Evolutionary conservation across 2,797 vertebrate species (phyloP).

Genomic region (Falco novaeseelandiae): DNA sequence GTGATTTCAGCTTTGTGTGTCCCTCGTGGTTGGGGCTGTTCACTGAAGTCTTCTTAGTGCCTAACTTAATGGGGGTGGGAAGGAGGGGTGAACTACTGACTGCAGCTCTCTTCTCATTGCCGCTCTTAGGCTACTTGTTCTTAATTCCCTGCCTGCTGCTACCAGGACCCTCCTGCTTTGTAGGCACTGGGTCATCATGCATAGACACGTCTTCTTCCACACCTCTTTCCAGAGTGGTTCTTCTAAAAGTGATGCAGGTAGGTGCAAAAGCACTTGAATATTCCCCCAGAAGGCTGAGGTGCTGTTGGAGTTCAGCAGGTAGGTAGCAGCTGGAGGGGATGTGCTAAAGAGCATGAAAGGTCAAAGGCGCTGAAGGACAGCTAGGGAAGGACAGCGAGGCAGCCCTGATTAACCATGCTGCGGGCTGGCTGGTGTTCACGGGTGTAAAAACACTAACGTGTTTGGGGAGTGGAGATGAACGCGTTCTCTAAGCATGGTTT

Average conservation of each 20-base stretch:
- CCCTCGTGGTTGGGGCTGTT: background rate
- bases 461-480: background rate
- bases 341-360: background rate
- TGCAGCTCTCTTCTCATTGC: background rate
- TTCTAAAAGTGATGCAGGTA: background rate
- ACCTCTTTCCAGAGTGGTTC: background rate
- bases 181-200: background rate
- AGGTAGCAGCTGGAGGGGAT: background rate
- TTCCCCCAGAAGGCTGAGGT: background rate
- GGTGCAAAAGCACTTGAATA: background rate
- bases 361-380: background rate
- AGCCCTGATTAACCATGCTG: background rate
- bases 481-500: rapidly evolving
- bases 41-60: background rate
- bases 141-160: background rate
- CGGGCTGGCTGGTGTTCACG: background rate
- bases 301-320: background rate
- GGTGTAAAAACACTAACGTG: background rate
- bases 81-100: background rate
- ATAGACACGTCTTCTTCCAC: background rate
- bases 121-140: background rate
- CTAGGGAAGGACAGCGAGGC: too few species aligned
- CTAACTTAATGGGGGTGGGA: background rate
- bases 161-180: rapidly evolving
- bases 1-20: background rate